Evolutionary conservation across 2,888 invertebrate species (phyloP).

Genomic region (Bombyx huttoni): DNA sequence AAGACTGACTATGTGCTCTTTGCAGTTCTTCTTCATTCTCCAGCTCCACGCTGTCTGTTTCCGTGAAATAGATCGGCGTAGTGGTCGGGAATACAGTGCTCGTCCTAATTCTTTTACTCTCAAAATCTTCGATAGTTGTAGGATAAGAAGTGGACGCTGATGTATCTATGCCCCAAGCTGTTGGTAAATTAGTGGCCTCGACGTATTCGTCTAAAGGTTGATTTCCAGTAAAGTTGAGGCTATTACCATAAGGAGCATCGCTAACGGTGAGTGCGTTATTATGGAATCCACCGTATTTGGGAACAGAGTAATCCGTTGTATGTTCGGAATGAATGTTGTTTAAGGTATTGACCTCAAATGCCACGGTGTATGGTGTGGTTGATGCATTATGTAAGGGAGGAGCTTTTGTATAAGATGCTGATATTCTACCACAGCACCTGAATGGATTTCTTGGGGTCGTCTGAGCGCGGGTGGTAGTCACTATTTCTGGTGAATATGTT

Average conservation of each 20-base stretch:
- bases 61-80: slow-evolving; percentile 46
- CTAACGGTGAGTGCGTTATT: slow-evolving; percentile 44
- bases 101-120: slow-evolving; percentile 51
- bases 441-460: slow-evolving; percentile 44
- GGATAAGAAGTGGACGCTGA: slow-evolving; percentile 36
- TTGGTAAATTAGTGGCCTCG: slow-evolving; percentile 54
- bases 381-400: slow-evolving; percentile 29
- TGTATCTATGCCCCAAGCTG: slow-evolving; percentile 56
- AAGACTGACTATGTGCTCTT: slow-evolving; percentile 79
- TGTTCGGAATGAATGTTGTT: slow-evolving; percentile 27
- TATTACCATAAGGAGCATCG: slow-evolving; percentile 58
- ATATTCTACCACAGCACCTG: slow-evolving; percentile 57
- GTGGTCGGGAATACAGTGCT: slow-evolving; percentile 33
- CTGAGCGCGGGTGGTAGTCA: slow-evolving; percentile 25
- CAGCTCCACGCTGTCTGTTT: slow-evolving; percentile 52
- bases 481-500: slow-evolving; percentile 26
- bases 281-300: slow-evolving; percentile 52
- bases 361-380: slow-evolving; percentile 53
- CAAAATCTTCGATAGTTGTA: slow-evolving; percentile 37
- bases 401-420: slow-evolving; percentile 57
- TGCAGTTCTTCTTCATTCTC: slow-evolving; percentile 77
- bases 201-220: slow-evolving; percentile 60
- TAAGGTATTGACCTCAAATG: slow-evolving; percentile 31
- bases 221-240: slow-evolving; percentile 47
- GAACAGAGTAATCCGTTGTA: slow-evolving; percentile 36